These are phyloP conservation scores for Vanessa cardui DNA, from an alignment of 2,888 invertebrate species.

Conservation along the genomic window DNA sequence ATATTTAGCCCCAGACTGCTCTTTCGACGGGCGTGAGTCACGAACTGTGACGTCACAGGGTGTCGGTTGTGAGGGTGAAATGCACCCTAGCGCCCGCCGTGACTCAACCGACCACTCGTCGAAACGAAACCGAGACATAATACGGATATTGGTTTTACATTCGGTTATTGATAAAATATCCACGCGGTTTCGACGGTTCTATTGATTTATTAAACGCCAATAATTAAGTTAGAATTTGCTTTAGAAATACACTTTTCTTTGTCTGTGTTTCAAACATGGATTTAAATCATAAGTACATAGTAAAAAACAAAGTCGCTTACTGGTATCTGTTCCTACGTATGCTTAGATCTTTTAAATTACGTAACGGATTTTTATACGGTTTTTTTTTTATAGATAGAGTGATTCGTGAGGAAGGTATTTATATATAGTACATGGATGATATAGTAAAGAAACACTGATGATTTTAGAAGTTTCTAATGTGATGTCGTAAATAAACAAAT, in stretches of 20 bases:
- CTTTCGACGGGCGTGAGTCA: slow-evolving; percentile 44
- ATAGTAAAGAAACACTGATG: too few relatives aligned
- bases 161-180: slow-evolving; percentile 21
- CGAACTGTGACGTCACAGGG: slow-evolving; percentile 48
- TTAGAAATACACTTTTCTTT: background rate
- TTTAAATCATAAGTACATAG: too few relatives aligned
- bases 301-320: too few relatives aligned
- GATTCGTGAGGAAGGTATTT: too few relatives aligned
- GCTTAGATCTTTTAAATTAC: too few relatives aligned
- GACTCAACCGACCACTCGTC: slow-evolving; percentile 43
- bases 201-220: background rate
- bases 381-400: too few relatives aligned
- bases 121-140: slow-evolving; percentile 31
- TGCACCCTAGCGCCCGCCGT: slow-evolving; percentile 46
- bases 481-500: too few relatives aligned
- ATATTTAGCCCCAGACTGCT: slow-evolving; percentile 37
- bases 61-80: slow-evolving; percentile 39
- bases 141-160: slow-evolving; percentile 36
- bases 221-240: background rate
- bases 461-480: too few relatives aligned
- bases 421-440: too few relatives aligned
- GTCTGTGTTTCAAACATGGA: background rate
- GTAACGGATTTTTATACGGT: too few relatives aligned
- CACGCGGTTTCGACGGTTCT: background rate
- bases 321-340: too few relatives aligned